These are phyloP conservation scores for Asarcornis scutulata DNA, from an alignment of 2,113 vertebrate genomes.

Conservation along the genomic window DNA sequence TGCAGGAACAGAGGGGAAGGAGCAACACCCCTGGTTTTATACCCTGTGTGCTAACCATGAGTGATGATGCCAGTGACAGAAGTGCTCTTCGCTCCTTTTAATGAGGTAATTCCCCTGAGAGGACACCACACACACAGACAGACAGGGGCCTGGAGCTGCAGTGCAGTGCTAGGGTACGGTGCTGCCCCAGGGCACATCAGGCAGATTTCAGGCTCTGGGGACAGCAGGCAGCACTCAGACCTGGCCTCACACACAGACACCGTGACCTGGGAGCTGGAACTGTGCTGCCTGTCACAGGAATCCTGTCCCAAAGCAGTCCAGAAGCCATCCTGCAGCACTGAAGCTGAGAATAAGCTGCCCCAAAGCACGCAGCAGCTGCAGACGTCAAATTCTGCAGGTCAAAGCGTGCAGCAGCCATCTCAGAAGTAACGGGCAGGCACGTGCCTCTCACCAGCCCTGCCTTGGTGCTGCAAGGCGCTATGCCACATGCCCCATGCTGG, in stretches of 20 bases:
- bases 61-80: fast-evolving
- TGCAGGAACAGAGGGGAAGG: fast-evolving
- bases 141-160: not conserved
- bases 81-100: not conserved
- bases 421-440: not conserved
- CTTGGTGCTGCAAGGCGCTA: not conserved
- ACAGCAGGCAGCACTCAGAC: not conserved
- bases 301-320: fast-evolving
- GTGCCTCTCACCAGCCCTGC: not conserved
- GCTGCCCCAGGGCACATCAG: not conserved
- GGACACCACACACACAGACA: not conserved
- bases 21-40: not conserved
- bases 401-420: not conserved
- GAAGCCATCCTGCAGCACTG: fast-evolving
- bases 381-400: fast-evolving
- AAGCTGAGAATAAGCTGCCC: fast-evolving
- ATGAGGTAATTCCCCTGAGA: not conserved
- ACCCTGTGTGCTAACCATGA: not conserved
- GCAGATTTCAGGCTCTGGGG: not conserved
- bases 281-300: fast-evolving
- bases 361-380: not conserved
- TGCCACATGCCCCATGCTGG: not conserved
- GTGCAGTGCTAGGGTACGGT: no score
- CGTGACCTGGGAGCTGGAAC: not conserved
- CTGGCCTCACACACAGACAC: not conserved